Base-by-base conservation (phyloP, 2,888 invertebrate genomes). In the Trichacis sp. region DNA sequence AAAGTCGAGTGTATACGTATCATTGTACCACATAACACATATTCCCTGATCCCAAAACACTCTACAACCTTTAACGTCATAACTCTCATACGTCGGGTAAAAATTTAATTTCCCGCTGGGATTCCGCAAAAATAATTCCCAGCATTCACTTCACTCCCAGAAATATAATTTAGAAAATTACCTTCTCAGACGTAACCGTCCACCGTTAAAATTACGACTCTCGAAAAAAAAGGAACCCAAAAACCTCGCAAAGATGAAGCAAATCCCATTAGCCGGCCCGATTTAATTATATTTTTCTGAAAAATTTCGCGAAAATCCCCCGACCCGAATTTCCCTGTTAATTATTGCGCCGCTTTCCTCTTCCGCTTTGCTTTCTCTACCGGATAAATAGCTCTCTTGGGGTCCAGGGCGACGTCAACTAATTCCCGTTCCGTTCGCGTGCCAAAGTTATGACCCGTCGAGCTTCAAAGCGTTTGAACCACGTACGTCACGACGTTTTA, bases 311-410 rank as follows among this genome's bases (percentile, higher is more conserved):
- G 3, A n/a, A 59, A 64, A 64, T 58, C 58, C 47, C 48, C 43
- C 51, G 46, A 54, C 45, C 17, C 17, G n/a, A 64, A 46, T 64
- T n/a, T n/a, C 43, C 38, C 46, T 59, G 56, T 64, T 60, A 64
- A 64, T 64, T 64, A 58, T 64, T 64, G 53, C 46, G 24, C 9
- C 4, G 9, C 40, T 58, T 33, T 51, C 49, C 30, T 24, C 45
- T 50, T 54, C 53, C 56, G 29, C 43, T 24, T 38, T 49, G 29
- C 33, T n/a, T 54, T 18, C 54, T 49, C 49, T 38, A 72, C 58
- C 72, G 64, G 73, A 76, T 77, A 74, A 79, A 79, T 77, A 73
- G 73, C 70, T 70, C 78, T 74, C 77, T 40, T n/a, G 42, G 77
- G 75, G 79, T 66, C 69, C 55, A 69, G 54, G n/a, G 59, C 72